phyloP scores from a whole-genome alignment of 2,888 invertebrate genomes.

The Spodoptera picta region DNA sequence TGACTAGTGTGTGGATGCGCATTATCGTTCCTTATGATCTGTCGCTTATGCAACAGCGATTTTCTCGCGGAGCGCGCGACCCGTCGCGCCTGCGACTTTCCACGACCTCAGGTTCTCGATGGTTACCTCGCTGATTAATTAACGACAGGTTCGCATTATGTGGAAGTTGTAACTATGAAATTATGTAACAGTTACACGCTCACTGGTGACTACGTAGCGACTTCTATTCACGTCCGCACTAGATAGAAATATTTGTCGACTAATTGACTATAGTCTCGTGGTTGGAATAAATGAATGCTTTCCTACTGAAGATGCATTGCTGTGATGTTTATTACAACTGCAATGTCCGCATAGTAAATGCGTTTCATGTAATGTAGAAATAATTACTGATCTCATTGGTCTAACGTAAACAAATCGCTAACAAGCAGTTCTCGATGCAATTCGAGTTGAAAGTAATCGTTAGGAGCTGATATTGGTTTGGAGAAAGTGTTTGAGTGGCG shows the following conservation, averaged over 20 bases:
- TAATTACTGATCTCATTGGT: constrained; percentile 35
- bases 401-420: constrained; percentile 21
- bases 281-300: constrained; percentile 11
- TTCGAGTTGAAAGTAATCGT: constrained; percentile 58
- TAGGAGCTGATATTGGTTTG: constrained; percentile 49
- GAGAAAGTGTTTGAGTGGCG: constrained; percentile 62
- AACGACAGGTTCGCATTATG: constrained; percentile 42
- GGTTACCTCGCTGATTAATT: constrained; percentile 58
- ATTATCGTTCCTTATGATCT: constrained; percentile 47
- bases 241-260: constrained; percentile 8
- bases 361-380: constrained; percentile 28
- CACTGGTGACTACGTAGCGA: constrained; percentile 18
- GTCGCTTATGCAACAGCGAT: constrained; percentile 60
- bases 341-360: constrained; percentile 19
- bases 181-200: constrained; percentile 35
- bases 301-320: constrained; percentile 17
- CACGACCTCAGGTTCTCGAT: constrained; percentile 66
- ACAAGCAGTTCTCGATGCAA: constrained; percentile 38
- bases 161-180: constrained; percentile 36
- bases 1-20: constrained; percentile 11
- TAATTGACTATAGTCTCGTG: constrained; percentile 12
- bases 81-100: constrained; percentile 65
- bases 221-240: constrained; percentile 24
- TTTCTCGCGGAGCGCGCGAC: constrained; percentile 62
- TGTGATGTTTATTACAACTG: constrained; percentile 21